Evolutionary conservation across 2,888 invertebrate species (phyloP), one percentile per base, ranked within the genome.

Genomic region (Sympetrum striolatum): DNA sequence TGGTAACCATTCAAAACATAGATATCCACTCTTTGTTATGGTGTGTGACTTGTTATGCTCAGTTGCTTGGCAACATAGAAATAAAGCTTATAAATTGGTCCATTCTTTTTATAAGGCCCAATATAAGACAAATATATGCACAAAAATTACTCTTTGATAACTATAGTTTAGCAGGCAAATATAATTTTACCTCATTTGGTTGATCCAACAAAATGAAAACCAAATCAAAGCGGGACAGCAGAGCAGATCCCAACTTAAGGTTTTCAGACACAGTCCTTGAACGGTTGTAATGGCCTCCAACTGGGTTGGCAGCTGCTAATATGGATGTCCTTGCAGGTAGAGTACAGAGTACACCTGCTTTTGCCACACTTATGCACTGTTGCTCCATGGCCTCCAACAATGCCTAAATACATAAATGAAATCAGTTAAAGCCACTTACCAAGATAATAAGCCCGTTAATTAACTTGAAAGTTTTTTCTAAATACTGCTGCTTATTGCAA

Each of bases 301-400:
- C 95, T 3, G 99, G 98, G 95, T 99, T 99, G 3, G 98, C 99
- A 8, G 98, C 98, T 58, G 98, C 98, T 81, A 99, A 94, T 39
- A 99, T 96, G 0, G 98, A 97, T 0, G 98, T 96, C 90, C 97
- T 95, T 0, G 98, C 97, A 37, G 97, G 96, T 81, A 98, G 94
- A 90, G 96, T 96, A 93, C 96, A 97, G 80, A 97, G 96, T 31
- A 97, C 96, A 8, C 98, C 98, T n/a, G 97, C 97, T 93, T 98
- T 98, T 0, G 98, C 98, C 90, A 99, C 96, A 93, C 98, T 98
- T 73, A 99, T 97, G 86, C 96, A 96, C 92, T 98, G 97, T 93
- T 99, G 98, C 93, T 99, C 99, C 98, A 99, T 98, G 0, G 98
- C 97, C 94, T 99, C 99, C 80, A 99, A 94, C 90, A 99, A 94